Evolutionary conservation across 2,797 vertebrate species (phyloP).

Genomic region (Poeciliopsis paucimaculata): DNA sequence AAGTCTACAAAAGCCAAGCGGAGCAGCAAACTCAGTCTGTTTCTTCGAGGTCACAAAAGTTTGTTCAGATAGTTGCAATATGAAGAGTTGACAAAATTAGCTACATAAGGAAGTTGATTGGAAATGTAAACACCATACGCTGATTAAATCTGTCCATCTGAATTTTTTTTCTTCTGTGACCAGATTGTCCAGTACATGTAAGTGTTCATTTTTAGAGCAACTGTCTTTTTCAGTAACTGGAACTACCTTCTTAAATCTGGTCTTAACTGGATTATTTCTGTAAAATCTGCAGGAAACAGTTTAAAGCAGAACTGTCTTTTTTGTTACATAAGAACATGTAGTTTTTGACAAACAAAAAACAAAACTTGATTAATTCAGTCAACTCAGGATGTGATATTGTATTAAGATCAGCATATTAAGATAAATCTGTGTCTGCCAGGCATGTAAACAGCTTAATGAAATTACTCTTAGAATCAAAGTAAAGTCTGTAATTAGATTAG

Average conservation of each 20-base stretch:
- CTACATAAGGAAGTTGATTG: constrained; percentile 23
- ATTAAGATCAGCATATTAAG: constrained; percentile 52
- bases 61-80: constrained; percentile 16
- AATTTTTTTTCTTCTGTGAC: constrained; percentile 20
- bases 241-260: constrained; percentile 18
- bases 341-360: constrained; percentile 2
- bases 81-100: constrained; percentile 45
- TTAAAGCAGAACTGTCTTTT: constrained; percentile 19
- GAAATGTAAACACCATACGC: constrained; percentile 51
- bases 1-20: constrained; percentile 20
- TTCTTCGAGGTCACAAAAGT: constrained; percentile 13
- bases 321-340: constrained; percentile 14
- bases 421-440: constrained; percentile 53
- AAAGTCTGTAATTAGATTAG: constrained; percentile 74
- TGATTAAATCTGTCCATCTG: constrained; percentile 34
- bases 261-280: neutral
- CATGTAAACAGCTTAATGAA: constrained; percentile 71
- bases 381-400: constrained; percentile 47
- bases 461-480: constrained; percentile 67
- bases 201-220: constrained; percentile 27
- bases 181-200: constrained; percentile 22
- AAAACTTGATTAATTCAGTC: constrained; percentile 46
- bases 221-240: constrained; percentile 25
- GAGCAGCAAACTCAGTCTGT: constrained; percentile 21
- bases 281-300: neutral